Percentiles rank a stretch among this genome's conserved stretches.
These are phyloP conservation scores for Ceriagrion tenellum DNA, from an alignment of 2,888 invertebrate genomes.

Conservation along the genomic window DNA sequence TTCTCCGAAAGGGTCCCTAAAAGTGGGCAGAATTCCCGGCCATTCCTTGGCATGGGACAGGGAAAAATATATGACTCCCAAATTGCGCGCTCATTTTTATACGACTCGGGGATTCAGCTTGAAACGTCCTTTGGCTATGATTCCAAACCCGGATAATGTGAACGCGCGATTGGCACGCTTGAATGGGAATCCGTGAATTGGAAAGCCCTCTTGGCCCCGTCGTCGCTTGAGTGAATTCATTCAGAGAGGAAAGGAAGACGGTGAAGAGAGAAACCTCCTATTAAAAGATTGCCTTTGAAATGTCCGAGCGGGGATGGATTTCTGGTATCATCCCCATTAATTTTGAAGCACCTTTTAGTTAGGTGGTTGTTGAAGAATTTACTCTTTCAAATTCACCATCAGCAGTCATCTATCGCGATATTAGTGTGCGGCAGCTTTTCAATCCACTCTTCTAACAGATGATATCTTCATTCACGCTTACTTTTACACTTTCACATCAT, in stretches of 20 bases:
- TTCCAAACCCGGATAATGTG: background rate
- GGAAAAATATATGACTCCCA: background rate
- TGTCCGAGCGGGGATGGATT: background rate
- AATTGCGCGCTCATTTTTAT: constrained; percentile 4
- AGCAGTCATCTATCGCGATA: no score
- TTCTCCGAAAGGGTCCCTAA: background rate
- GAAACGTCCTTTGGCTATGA: background rate
- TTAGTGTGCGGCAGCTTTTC: no score
- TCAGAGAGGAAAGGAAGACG: background rate
- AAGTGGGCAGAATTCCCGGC: background rate
- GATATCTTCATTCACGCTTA: no score
- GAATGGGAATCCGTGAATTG: constrained; percentile 16
- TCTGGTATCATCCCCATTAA: background rate
- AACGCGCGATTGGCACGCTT: background rate
- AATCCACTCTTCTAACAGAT: no score
- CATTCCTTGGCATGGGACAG: background rate
- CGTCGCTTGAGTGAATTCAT: background rate
- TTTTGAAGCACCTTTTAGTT: background rate
- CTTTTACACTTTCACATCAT: no score
- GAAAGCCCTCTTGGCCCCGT: background rate
- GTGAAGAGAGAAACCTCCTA: background rate
- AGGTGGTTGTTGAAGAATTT: no score
- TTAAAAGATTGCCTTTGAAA: background rate
- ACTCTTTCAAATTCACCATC: no score
- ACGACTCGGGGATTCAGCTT: background rate